phyloP scores from a whole-genome alignment of 1,140 invertebrate genomes.

The Drosophila eugracilis region DNA sequence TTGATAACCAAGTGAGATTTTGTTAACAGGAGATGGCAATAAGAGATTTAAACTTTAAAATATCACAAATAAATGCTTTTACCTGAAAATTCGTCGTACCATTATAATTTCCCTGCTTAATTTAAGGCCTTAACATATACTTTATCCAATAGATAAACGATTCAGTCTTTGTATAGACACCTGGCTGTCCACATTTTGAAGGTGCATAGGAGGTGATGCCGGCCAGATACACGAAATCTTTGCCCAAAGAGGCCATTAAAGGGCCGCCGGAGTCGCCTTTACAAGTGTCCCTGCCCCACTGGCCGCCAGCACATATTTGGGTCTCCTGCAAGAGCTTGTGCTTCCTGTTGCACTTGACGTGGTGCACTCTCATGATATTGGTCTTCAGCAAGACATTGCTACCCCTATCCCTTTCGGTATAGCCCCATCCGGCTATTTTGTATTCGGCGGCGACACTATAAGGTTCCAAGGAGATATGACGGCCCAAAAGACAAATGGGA shows the following conservation, averaged over 20 bases:
- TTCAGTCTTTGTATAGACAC: background rate
- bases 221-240: background rate
- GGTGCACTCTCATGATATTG: background rate
- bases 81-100: too few species aligned
- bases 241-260: background rate
- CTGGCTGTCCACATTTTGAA: background rate
- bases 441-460: background rate
- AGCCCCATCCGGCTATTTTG: background rate
- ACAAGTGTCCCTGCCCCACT: background rate
- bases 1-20: too few species aligned
- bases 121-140: constrained; percentile 9
- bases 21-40: too few species aligned
- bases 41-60: too few species aligned
- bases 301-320: background rate
- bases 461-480: background rate
- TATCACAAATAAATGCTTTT: too few species aligned
- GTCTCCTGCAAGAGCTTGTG: background rate
- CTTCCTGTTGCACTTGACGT: too few species aligned
- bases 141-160: background rate
- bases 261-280: background rate
- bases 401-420: background rate
- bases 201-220: background rate
- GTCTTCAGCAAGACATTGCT: background rate
- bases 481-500: background rate
- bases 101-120: too few species aligned